phyloP scores from a whole-genome alignment of 2,888 invertebrate genomes.

The Dasysyrphus tricinctus region DNA sequence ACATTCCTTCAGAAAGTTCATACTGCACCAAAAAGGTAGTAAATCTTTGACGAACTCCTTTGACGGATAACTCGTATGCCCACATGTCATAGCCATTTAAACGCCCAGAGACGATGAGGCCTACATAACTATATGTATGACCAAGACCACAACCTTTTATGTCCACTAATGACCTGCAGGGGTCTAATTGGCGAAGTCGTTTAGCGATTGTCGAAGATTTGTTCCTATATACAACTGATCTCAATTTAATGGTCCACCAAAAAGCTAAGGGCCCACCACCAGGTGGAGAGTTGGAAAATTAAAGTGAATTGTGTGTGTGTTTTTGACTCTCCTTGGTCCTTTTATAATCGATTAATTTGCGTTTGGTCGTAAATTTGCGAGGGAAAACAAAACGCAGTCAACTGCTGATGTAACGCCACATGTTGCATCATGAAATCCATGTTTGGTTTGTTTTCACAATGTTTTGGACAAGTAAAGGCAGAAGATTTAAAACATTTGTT shows the following conservation, averaged over 20 bases:
- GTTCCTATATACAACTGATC: conserved; percentile 52
- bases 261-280: background rate
- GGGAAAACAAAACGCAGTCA: conserved; percentile 26
- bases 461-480: conserved; percentile 10
- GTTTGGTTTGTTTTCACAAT: conserved; percentile 44
- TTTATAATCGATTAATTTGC: conserved; percentile 64
- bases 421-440: conserved; percentile 68
- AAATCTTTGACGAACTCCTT: background rate
- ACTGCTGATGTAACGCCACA: conserved; percentile 64
- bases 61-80: background rate
- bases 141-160: conserved; percentile 26
- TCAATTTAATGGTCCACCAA: conserved; percentile 43
- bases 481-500: background rate
- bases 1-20: background rate
- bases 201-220: conserved; percentile 68
- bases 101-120: background rate
- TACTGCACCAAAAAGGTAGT: conserved; percentile 5
- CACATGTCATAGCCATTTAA: background rate
- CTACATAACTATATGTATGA: background rate
- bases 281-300: background rate
- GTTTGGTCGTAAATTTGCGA: conserved; percentile 56
- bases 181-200: conserved; percentile 72
- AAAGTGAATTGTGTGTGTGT: background rate
- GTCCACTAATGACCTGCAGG: conserved; percentile 63
- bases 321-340: conserved; percentile 29